These are phyloP conservation scores for Eulemur macaco DNA, from an alignment of 2,113 vertebrate species.

Conservation along the genomic window DNA sequence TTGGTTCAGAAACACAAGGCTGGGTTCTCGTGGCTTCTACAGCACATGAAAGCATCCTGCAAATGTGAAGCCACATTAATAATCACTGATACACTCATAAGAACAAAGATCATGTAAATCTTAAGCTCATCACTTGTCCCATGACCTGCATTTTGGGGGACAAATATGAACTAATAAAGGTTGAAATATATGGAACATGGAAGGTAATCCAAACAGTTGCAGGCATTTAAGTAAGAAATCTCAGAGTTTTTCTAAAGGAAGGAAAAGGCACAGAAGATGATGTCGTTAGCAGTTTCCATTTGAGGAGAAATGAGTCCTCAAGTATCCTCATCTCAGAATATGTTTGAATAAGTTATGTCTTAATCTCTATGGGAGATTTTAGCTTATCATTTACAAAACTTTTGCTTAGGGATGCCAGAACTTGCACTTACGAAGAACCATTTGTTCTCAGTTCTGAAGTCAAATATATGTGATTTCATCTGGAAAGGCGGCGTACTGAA, in stretches of 20 bases:
- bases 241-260: background rate
- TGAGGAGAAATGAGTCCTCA: background rate
- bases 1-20: background rate
- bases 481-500: background rate
- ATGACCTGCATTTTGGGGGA: background rate
- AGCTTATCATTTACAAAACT: background rate
- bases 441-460: background rate
- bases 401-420: background rate
- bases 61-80: background rate
- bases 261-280: background rate
- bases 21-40: background rate
- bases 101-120: background rate
- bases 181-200: background rate
- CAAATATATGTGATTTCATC: background rate
- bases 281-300: background rate
- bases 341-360: background rate
- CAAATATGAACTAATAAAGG: background rate
- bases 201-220: background rate
- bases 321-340: background rate
- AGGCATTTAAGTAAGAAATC: background rate
- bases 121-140: background rate
- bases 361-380: slow-evolving; percentile 14
- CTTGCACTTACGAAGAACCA: background rate
- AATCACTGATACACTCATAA: background rate
- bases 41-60: background rate